phyloP scores from a whole-genome alignment of 2,797 vertebrate genomes.

The Enteromius paludinosus region DNA sequence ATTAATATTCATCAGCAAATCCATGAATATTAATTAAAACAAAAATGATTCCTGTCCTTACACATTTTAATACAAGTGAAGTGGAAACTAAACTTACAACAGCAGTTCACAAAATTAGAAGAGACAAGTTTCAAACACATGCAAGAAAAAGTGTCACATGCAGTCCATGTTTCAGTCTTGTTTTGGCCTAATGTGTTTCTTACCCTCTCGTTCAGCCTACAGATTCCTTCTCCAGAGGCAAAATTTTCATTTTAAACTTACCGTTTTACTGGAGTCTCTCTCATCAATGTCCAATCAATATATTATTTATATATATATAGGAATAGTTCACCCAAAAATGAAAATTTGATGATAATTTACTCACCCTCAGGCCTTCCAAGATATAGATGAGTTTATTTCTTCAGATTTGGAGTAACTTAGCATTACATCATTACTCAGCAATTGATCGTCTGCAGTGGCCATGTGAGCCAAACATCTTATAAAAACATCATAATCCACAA shows the following conservation, averaged over 20 bases:
- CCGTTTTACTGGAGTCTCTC: constrained; percentile 31
- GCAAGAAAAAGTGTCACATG: background rate
- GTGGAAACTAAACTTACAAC: background rate
- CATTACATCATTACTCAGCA: background rate
- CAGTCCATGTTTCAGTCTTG: background rate
- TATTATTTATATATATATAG: background rate
- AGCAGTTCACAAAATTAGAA: background rate
- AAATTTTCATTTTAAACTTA: constrained; percentile 45
- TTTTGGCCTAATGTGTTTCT: constrained; percentile 16
- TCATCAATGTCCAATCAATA: constrained; percentile 45
- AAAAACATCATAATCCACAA: background rate
- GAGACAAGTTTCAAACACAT: background rate
- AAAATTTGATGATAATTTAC: background rate
- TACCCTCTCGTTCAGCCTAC: constrained; percentile 24
- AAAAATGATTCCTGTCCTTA: background rate
- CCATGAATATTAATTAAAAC: background rate
- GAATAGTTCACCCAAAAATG: constrained; percentile 1
- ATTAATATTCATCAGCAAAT: constrained; percentile 21
- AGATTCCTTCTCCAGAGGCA: constrained; percentile 21
- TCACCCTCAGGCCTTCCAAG: background rate
- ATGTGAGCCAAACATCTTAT: background rate
- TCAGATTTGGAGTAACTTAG: background rate
- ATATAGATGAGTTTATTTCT: background rate
- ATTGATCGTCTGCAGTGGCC: background rate
- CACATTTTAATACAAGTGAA: background rate